These are phyloP conservation scores for Synanthedon formicaeformis DNA, from an alignment of 2,888 invertebrate species.

Conservation along the genomic window DNA sequence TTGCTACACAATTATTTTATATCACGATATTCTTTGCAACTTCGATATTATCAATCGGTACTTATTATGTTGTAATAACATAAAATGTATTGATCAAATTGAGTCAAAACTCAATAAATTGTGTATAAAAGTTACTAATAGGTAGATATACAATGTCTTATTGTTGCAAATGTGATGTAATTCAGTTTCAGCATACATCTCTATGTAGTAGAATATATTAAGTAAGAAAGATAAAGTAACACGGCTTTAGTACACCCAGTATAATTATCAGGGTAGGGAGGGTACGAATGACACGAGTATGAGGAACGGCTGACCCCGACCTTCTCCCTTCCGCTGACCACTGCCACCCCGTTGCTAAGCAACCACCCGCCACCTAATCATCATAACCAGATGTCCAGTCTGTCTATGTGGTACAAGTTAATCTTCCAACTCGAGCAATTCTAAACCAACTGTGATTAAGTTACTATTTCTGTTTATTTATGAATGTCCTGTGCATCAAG, in stretches of 20 bases:
- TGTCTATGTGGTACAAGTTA: slow-evolving; percentile 14
- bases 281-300: slow-evolving; percentile 48
- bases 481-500: no score
- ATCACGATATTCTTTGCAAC: neutral
- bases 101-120: neutral
- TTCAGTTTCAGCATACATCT: slow-evolving; percentile 7
- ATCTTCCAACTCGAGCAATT: no score
- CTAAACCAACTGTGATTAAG: no score
- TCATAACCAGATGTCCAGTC: slow-evolving; percentile 62
- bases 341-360: slow-evolving; percentile 61
- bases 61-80: no score
- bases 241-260: slow-evolving; percentile 47
- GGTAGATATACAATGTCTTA: neutral
- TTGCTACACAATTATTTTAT: neutral
- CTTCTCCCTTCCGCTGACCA: slow-evolving; percentile 39
- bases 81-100: no score
- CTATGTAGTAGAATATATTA: no score
- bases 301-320: slow-evolving; percentile 41
- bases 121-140: neutral
- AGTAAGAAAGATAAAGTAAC: slow-evolving; percentile 30
- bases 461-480: no score
- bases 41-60: neutral
- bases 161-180: neutral
- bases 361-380: slow-evolving; percentile 60
- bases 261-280: slow-evolving; percentile 56